Conservation (phyloP, 2,113 vertebrate genomes). For the Spea bombifrons region DNA sequence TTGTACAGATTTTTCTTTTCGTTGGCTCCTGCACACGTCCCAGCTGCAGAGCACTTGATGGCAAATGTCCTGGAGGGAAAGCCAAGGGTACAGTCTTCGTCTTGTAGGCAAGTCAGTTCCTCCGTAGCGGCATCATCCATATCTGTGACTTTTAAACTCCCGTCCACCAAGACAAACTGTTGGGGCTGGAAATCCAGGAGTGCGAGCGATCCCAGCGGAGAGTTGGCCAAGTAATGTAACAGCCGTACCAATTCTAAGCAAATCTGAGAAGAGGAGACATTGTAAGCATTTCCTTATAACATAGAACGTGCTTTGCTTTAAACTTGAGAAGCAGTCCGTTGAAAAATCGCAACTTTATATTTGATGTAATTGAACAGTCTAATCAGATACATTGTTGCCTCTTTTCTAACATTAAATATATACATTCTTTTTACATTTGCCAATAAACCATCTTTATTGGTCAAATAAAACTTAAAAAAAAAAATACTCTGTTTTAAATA, state of each 20-base stretch:
- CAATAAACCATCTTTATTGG: too few species aligned
- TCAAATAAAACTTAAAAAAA: too few species aligned
- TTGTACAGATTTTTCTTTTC: conserved; percentile 90
- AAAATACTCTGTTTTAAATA: too few species aligned
- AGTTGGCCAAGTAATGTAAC: conserved; percentile 81
- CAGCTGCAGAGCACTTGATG: conserved; percentile 63
- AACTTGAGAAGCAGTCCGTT: too few species aligned
- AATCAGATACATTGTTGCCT: too few species aligned
- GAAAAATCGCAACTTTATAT: too few species aligned
- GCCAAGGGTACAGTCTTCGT: conserved; percentile 73
- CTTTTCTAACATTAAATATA: too few species aligned
- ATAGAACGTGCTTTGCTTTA: too few species aligned
- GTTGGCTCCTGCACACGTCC: conserved; percentile 75
- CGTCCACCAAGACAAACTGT: conserved; percentile 85
- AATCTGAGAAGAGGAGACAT: conserved; percentile 68
- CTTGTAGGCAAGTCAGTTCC: conserved; percentile 66
- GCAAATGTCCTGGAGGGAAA: conserved; percentile 80
- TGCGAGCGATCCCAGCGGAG: conserved; percentile 82
- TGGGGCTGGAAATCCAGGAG: conserved; percentile 90
- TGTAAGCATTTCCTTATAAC: background rate
- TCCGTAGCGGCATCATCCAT: conserved; percentile 79
- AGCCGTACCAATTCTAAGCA: conserved; percentile 82
- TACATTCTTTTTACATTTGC: too few species aligned
- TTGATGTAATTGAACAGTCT: too few species aligned
- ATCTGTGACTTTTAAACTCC: conserved; percentile 84